Conservation (phyloP, 2,888 invertebrate species). For the Xestobium rufovillosum region DNA sequence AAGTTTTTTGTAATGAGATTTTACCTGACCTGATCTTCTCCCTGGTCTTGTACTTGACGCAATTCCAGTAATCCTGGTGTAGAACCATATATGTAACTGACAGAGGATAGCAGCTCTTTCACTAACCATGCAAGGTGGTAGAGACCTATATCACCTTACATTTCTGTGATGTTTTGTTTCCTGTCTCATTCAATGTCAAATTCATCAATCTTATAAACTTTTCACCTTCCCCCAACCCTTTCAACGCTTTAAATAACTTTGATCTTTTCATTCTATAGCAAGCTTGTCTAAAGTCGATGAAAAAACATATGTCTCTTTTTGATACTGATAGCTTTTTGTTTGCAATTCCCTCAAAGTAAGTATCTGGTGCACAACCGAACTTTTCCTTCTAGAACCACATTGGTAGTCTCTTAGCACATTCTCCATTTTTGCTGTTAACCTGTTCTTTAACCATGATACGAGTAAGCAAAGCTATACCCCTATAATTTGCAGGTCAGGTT, state of each 20-base stretch:
- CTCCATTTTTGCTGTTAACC: neutral
- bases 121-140: no score
- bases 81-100: no score
- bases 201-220: slow-evolving; percentile 1
- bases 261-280: neutral
- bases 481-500: no score
- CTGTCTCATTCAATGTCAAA: neutral
- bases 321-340: neutral
- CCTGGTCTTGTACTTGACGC: no score
- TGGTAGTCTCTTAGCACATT: neutral
- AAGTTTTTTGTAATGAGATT: no score
- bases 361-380: neutral
- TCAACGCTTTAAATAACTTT: neutral
- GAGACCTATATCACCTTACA: no score
- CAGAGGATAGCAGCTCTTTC: no score
- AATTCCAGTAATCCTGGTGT: no score
- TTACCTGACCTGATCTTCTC: no score
- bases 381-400: neutral
- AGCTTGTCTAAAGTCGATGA: slow-evolving; percentile 1
- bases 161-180: no score
- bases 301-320: neutral
- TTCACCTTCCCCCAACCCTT: neutral
- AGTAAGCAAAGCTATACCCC: no score
- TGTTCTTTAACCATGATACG: no score
- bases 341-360: neutral